Conservation (phyloP, 2,797 vertebrate species). For the Argya squamiceps region DNA sequence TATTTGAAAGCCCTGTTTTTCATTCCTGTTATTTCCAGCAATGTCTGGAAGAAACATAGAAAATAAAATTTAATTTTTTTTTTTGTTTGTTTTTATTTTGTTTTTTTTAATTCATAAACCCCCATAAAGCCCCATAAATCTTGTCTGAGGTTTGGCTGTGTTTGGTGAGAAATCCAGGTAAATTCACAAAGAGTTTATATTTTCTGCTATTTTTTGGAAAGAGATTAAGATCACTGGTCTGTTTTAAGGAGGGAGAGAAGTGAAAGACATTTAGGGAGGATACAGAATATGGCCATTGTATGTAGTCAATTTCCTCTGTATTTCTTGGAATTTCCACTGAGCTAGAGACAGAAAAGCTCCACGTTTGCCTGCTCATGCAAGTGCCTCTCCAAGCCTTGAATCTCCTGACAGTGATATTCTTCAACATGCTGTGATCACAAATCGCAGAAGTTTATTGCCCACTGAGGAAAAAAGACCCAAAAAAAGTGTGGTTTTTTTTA, state of each 20-base stretch:
- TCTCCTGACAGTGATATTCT: not conserved
- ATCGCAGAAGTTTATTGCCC: not conserved
- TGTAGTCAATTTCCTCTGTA: not conserved
- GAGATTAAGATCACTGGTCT: not conserved
- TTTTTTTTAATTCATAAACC: not conserved
- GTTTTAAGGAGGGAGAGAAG: not conserved
- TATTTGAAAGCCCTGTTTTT: constrained; percentile 2
- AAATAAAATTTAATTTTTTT: not conserved
- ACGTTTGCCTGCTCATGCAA: fast-evolving
- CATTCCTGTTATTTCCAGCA: constrained; percentile 10
- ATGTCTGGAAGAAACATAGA: not conserved
- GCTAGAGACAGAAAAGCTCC: not conserved
- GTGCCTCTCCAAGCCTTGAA: not conserved
- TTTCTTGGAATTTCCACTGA: not conserved
- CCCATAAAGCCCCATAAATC: not conserved
- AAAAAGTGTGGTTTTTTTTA: too few species aligned
- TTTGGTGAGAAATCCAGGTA: not conserved
- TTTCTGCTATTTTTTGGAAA: not conserved
- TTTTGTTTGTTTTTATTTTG: not conserved
- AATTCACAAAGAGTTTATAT: not conserved
- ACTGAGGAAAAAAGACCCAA: too few species aligned
- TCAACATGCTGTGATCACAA: not conserved
- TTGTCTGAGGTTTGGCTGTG: not conserved
- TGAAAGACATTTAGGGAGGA: not conserved
- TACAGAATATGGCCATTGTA: fast-evolving